These are phyloP conservation scores for Myioborus melanocephalus DNA, from an alignment of 2,797 vertebrate genomes.

Conservation along the genomic window DNA sequence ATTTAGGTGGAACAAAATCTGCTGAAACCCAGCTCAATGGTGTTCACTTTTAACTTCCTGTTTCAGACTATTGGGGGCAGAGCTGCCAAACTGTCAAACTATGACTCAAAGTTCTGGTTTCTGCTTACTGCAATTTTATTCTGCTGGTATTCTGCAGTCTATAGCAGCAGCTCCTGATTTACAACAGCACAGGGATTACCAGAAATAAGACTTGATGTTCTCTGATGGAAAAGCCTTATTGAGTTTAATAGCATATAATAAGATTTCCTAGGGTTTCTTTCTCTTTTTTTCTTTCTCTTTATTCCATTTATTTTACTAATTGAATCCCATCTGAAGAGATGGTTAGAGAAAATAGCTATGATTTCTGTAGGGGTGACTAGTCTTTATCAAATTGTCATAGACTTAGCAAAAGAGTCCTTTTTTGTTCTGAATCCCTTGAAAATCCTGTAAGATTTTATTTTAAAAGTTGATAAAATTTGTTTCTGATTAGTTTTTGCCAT, in stretches of 20 bases:
- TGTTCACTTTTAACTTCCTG: background rate
- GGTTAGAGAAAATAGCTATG: background rate
- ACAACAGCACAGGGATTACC: background rate
- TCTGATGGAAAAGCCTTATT: conserved; percentile 41
- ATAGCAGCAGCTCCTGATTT: conserved; percentile 26
- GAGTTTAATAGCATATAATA: conserved; percentile 38
- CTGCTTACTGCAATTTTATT: background rate
- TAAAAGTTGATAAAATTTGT: background rate
- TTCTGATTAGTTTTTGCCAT: background rate
- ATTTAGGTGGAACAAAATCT: background rate
- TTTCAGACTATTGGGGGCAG: background rate
- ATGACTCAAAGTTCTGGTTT: background rate
- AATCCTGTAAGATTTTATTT: background rate
- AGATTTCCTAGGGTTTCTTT: conserved; percentile 22
- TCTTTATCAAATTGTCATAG: conserved; percentile 16
- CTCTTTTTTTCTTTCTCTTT: background rate
- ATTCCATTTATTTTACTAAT: conserved; percentile 50
- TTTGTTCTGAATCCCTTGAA: background rate
- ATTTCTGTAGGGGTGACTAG: background rate
- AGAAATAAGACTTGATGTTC: conserved; percentile 43
- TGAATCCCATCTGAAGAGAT: conserved; percentile 6
- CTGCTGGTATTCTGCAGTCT: background rate
- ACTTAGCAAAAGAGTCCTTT: background rate
- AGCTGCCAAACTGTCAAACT: background rate
- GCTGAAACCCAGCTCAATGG: background rate